A percentile compares a stretch with the other conserved stretches of the same genome.
phyloP scores from a whole-genome alignment of 2,113 vertebrate species.

The Larimichthys polyactis region DNA sequence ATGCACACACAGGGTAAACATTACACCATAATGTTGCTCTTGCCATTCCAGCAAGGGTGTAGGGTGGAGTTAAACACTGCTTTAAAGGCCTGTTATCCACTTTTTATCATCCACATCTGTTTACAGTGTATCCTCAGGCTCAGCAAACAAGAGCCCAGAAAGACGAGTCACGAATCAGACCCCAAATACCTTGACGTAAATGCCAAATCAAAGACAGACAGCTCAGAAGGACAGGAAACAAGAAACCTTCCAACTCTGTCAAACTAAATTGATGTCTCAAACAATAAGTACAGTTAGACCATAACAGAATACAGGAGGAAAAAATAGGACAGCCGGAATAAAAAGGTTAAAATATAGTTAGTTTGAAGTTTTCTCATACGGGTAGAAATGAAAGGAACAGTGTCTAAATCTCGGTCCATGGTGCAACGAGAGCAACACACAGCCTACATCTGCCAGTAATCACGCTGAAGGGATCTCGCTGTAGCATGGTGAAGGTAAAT shows the following conservation, averaged over 20 bases:
- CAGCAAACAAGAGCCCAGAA: constrained; percentile 41
- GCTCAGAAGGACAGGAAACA: constrained; percentile 5
- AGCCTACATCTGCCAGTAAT: constrained; percentile 64
- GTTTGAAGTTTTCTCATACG: neutral
- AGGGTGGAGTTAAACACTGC: constrained; percentile 44
- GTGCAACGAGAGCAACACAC: constrained; percentile 12
- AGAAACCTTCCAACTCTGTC: neutral
- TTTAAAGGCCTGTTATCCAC: constrained; percentile 55
- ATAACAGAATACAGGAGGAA: neutral
- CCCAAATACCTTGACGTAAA: constrained; percentile 36
- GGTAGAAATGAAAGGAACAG: neutral
- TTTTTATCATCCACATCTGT: constrained; percentile 66
- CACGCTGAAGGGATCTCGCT: constrained; percentile 40
- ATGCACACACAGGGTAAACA: constrained; percentile 22
- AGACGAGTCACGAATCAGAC: constrained; percentile 32
- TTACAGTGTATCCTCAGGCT: constrained; percentile 49
- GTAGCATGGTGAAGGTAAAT: constrained; percentile 59
- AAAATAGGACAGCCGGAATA: neutral
- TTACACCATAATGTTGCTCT: constrained; percentile 31
- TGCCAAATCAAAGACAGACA: constrained; percentile 28
- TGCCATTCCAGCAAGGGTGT: constrained; percentile 9
- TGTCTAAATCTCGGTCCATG: neutral
- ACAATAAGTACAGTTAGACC: neutral
- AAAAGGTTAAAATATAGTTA: neutral
- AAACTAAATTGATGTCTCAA: neutral